Evolutionary conservation across 1,140 invertebrate species (phyloP).

Genomic region (Thaumatotibia leucotreta): DNA sequence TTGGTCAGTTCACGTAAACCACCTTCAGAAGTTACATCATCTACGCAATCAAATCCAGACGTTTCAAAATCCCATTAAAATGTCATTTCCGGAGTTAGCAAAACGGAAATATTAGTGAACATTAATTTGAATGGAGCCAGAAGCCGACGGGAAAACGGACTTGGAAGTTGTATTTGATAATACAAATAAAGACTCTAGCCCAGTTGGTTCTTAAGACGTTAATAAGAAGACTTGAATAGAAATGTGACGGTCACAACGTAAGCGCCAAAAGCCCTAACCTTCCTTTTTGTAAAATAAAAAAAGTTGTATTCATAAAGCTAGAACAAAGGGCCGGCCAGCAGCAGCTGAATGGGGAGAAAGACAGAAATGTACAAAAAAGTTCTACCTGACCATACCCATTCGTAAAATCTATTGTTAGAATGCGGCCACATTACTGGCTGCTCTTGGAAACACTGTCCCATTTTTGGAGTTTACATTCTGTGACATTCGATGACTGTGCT

Average conservation of each 20-base stretch:
- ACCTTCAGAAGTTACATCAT: too few relatives aligned
- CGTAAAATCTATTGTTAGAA: conserved; percentile 29
- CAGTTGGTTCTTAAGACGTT: not conserved
- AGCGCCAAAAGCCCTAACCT: not conserved
- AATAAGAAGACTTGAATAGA: not conserved
- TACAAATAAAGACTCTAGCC: not conserved
- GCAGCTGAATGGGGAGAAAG: conserved; percentile 33
- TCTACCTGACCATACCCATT: conserved; percentile 43
- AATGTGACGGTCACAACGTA: not conserved
- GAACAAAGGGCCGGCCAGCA: conserved; percentile 22
- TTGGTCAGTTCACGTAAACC: too few relatives aligned
- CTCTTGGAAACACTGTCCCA: not conserved
- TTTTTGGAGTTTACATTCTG: not conserved
- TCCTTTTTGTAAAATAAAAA: not conserved
- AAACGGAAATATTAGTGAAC: conserved; percentile 17
- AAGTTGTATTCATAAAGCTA: conserved; percentile 14
- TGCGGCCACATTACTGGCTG: conserved; percentile 5
- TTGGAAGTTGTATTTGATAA: conserved; percentile 11
- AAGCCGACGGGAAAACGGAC: conserved; percentile 15
- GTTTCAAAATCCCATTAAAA: not conserved
- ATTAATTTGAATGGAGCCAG: conserved; percentile 11
- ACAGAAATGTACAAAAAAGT: conserved; percentile 29
- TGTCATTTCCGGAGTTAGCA: not conserved
- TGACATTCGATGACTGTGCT: not conserved
- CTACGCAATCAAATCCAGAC: not conserved